Evolutionary conservation across 2,888 invertebrate genomes (phyloP).

Genomic region (Cataglyphis cursor): DNA sequence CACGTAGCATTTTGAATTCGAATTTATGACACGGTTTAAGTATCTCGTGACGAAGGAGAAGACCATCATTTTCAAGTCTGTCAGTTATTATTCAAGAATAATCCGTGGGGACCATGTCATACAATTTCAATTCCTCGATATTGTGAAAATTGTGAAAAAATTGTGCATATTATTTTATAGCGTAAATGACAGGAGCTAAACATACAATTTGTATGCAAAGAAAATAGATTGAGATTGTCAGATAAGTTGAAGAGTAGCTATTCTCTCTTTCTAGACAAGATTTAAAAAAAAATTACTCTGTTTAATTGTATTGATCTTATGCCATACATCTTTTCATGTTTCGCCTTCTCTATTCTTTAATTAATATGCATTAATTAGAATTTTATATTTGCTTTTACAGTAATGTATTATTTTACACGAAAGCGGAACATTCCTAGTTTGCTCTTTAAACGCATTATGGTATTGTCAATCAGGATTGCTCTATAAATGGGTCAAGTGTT

Average conservation of each 20-base stretch:
- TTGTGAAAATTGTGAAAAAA: not conserved
- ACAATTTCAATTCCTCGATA: constrained; percentile 40
- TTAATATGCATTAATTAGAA: not conserved
- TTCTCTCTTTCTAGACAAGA: not conserved
- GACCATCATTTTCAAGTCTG: constrained; percentile 39
- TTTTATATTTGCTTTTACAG: not conserved
- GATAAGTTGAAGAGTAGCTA: constrained; percentile 12
- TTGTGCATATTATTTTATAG: constrained; percentile 35
- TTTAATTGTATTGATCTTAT: not conserved
- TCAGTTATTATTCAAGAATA: constrained; percentile 42
- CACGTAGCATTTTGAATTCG: constrained; percentile 54
- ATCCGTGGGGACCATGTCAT: constrained; percentile 37
- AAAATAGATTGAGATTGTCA: constrained; percentile 33
- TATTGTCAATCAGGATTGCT: constrained; percentile 62
- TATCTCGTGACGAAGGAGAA: constrained; percentile 23
- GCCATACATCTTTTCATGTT: not conserved
- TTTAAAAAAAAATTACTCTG: not conserved
- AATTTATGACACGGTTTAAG: constrained; percentile 33
- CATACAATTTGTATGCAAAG: constrained; percentile 43
- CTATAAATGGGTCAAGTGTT: constrained; percentile 29
- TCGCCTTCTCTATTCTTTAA: not conserved
- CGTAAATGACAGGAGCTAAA: not conserved
- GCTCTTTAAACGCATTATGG: constrained; percentile 42
- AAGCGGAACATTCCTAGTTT: constrained; percentile 57
- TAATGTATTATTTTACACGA: constrained; percentile 57